phyloP scores from a whole-genome alignment of 2,888 invertebrate species.

The Rhorus exstirpatorius region DNA sequence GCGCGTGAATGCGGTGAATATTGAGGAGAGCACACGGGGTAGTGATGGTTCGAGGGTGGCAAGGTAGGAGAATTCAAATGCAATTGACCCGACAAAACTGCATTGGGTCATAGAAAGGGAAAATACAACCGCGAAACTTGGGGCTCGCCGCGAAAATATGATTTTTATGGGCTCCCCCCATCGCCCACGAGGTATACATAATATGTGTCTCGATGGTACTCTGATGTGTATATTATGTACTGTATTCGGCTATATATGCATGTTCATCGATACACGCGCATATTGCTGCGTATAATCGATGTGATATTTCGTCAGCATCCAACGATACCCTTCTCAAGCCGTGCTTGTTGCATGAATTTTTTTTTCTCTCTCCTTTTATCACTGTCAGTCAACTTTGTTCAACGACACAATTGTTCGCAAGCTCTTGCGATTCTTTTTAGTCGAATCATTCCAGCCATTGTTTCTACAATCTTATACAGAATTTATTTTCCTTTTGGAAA shows the following conservation, averaged over 20 bases:
- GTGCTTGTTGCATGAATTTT: neutral
- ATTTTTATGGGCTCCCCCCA: conserved; percentile 78
- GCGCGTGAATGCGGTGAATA: conserved; percentile 25
- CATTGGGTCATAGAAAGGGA: conserved; percentile 84
- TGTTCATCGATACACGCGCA: neutral
- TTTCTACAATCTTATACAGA: too few relatives aligned
- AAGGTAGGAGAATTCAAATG: conserved; percentile 78
- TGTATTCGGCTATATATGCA: neutral
- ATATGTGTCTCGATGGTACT: neutral
- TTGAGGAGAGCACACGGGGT: conserved; percentile 55
- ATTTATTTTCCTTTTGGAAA: too few relatives aligned
- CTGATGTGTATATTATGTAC: neutral
- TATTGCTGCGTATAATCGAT: neutral
- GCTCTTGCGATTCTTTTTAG: too few relatives aligned
- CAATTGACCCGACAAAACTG: conserved; percentile 83
- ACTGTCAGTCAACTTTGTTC: neutral
- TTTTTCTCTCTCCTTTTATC: neutral
- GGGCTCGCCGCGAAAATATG: conserved; percentile 79
- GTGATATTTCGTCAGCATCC: neutral
- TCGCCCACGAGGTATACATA: neutral
- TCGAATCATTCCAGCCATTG: too few relatives aligned
- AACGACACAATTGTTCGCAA: too few relatives aligned
- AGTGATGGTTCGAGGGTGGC: conserved; percentile 69
- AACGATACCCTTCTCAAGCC: neutral
- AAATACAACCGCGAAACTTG: conserved; percentile 82